Evolutionary conservation across 1,140 invertebrate genomes (phyloP), one percentile per base, ranked within the genome.

Genomic region (Trissolcus basalis): DNA sequence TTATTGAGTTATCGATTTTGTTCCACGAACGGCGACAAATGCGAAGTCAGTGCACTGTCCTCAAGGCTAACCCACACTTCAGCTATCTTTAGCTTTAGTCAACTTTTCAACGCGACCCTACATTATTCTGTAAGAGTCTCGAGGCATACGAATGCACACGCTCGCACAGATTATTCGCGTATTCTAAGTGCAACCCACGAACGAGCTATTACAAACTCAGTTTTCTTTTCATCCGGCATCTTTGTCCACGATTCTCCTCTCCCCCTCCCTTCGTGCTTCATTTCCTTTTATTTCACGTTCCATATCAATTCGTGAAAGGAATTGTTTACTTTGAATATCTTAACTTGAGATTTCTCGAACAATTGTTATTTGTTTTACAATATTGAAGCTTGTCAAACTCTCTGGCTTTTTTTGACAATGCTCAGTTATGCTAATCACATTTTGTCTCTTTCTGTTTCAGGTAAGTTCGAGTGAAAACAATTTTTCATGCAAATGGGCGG

Each of bases 71-170:
- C 45, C 54, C 60, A 73, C 75, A 76, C 61, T 67, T 73, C 39
- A 50, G 51, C 80, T 81, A 85, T 82, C 80, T 85, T 82, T 84
- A 83, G 79, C 75, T 72, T 80, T 76, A 70, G 74, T 65, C 76
- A 82, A 81, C 80, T 83, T 83, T 82, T 83, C 77, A 73, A 73
- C 68, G 72, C 64, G 61, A 74, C 73, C 60, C 70, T 60, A 56
- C 73, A 74, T 80, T 82, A 82, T 82, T 80, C 78, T 48, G 55
- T 60, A 61, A 75, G 51, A 77, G 81, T 79, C 82, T 76, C 73
- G 41, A 82, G 64, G 55, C 55, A 79, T 76, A 79, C 70, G 75
- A 77, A 78, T 78, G 79, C 51, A 58, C 64, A 35, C 59, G 56
- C 6, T 55, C 56, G 55, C 16, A 56, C 36, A 43, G 19, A 44